phyloP scores from a whole-genome alignment of 92 coral and sea anemone genomes.

The Metridium senile region DNA sequence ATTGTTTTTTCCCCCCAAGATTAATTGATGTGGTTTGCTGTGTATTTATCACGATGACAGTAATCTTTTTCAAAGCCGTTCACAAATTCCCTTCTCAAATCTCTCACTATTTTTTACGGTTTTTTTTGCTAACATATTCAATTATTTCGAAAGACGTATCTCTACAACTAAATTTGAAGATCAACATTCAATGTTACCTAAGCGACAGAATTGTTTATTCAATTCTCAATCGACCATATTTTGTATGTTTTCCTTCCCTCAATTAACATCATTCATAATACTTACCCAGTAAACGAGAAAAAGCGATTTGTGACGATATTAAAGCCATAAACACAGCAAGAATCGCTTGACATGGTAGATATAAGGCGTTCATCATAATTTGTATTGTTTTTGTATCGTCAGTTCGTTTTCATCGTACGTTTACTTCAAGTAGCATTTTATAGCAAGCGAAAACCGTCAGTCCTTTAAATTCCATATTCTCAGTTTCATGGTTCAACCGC shows the following conservation, averaged over 20 bases:
- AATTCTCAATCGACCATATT: conserved; percentile 4
- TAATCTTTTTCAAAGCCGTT: not conserved
- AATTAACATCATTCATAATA: not conserved
- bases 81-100: not conserved
- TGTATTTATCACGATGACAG: not conserved
- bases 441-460: too few relatives aligned
- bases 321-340: not conserved
- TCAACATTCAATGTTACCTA: conserved; percentile 9
- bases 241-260: not conserved
- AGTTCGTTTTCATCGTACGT: not conserved
- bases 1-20: not conserved
- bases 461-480: too few relatives aligned
- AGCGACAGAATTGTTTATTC: conserved; percentile 18
- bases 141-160: not conserved
- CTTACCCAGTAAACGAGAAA: conserved; percentile 6
- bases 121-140: not conserved
- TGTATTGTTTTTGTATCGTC: not conserved
- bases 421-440: not conserved
- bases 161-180: not conserved
- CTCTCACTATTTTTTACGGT: not conserved
- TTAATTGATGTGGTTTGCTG: not conserved
- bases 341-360: not conserved
- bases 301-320: not conserved
- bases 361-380: not conserved
- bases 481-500: too few relatives aligned